phyloP scores from a whole-genome alignment of 2,888 invertebrate genomes.

The Alentia gelatinosa region DNA sequence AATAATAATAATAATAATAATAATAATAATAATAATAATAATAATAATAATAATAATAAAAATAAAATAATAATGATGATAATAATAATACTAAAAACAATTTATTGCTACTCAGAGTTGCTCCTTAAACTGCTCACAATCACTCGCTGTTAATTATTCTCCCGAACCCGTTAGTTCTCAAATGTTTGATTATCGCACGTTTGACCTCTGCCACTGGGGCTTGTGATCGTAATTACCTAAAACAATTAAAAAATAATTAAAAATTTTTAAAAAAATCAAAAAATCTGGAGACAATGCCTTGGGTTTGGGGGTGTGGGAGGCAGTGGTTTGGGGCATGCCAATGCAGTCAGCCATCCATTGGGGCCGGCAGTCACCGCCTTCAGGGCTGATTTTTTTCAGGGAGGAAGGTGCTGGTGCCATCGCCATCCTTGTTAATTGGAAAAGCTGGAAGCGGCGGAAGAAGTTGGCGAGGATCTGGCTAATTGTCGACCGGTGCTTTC shows the following conservation, averaged over 20 bases:
- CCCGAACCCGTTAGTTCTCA: background rate
- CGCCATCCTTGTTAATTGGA: background rate
- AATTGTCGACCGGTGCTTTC: background rate
- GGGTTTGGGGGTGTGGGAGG: background rate
- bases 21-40: too few species aligned
- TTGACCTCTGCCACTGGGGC: background rate
- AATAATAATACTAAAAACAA: too few species aligned
- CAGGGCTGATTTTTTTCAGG: background rate
- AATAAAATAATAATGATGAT: too few species aligned
- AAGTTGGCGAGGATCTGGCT: background rate
- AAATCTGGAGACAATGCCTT: background rate
- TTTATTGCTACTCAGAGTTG: too few species aligned
- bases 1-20: too few species aligned
- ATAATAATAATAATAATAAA: too few species aligned
- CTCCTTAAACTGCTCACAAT: too few species aligned
- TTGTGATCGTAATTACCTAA: background rate
- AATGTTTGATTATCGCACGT: background rate
- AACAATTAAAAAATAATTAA: background rate
- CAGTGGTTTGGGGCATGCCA: background rate
- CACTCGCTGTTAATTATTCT: background rate
- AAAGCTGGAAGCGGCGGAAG: background rate
- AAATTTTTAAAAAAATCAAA: too few species aligned
- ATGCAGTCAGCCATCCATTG: background rate
- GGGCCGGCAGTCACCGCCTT: background rate
- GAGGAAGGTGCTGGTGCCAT: background rate